These are phyloP conservation scores for Antechinus flavipes DNA, from an alignment of 2,113 vertebrate species.

Conservation along the genomic window DNA sequence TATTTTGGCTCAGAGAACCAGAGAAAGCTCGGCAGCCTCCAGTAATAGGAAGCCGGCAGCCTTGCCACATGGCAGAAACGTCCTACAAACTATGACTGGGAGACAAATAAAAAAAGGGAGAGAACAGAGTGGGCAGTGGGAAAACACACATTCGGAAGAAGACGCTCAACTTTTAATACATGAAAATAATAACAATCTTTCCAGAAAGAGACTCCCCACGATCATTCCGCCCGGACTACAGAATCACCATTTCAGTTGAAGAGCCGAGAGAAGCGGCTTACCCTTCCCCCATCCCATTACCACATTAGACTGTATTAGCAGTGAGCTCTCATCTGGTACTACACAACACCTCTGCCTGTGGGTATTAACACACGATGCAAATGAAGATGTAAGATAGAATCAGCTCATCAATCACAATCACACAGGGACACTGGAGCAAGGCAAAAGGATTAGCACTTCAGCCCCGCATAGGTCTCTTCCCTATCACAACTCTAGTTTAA, in stretches of 20 bases:
- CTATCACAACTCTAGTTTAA: slow-evolving; percentile 83
- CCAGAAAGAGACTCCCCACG: slow-evolving; percentile 9
- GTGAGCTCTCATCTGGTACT: slow-evolving; percentile 77
- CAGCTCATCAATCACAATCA: slow-evolving; percentile 89
- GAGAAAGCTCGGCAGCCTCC: slow-evolving; percentile 1
- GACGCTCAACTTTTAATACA: slow-evolving; percentile 27
- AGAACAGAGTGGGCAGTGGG: neutral
- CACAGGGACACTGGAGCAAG: slow-evolving; percentile 80
- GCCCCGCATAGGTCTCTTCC: slow-evolving; percentile 78
- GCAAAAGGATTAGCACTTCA: slow-evolving; percentile 83
- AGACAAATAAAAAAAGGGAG: neutral
- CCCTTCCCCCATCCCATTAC: slow-evolving; percentile 65
- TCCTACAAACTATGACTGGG: neutral
- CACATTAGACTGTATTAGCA: slow-evolving; percentile 66
- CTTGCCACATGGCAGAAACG: neutral
- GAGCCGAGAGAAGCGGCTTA: slow-evolving; percentile 50
- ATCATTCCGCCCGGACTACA: slow-evolving; percentile 43
- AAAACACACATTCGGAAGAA: neutral
- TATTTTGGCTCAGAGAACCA: slow-evolving; percentile 46
- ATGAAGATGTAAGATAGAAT: slow-evolving; percentile 88
- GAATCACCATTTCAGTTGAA: slow-evolving; percentile 66
- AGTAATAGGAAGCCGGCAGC: neutral
- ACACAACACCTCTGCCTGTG: slow-evolving; percentile 73
- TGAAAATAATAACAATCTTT: neutral
- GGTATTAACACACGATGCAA: slow-evolving; percentile 79